Evolutionary conservation across 2,113 vertebrate species (phyloP).

Genomic region (Rattus rattus): DNA sequence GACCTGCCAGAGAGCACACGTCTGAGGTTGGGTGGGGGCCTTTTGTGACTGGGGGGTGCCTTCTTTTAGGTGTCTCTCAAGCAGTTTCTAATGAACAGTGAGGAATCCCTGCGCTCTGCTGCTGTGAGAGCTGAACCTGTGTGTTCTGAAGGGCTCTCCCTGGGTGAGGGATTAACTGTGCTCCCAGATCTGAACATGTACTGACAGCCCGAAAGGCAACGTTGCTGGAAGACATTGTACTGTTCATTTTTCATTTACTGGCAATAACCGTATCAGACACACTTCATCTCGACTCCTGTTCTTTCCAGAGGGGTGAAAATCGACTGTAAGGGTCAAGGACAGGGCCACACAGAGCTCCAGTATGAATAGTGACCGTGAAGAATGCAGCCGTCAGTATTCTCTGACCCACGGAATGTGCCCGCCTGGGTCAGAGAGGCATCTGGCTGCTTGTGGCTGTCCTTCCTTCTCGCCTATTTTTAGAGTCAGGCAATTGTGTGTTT

Average conservation of each 20-base stretch:
- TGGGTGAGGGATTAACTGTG: background rate
- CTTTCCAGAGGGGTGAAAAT: background rate
- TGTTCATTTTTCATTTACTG: background rate
- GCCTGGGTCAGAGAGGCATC: background rate
- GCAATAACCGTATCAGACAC: background rate
- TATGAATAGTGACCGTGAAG: background rate
- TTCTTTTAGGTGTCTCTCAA: background rate
- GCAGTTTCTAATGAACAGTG: constrained; percentile 3
- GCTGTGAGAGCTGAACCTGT: background rate
- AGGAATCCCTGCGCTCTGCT: background rate
- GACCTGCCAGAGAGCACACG: background rate
- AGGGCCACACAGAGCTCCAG: background rate
- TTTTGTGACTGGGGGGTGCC: background rate
- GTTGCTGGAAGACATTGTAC: background rate
- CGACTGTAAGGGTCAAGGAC: background rate
- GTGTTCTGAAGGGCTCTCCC: background rate
- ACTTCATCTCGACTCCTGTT: background rate
- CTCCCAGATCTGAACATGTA: background rate
- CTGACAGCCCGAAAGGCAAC: background rate
- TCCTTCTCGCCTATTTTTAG: constrained; percentile 11
- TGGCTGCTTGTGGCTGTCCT: background rate
- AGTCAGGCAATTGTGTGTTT: background rate
- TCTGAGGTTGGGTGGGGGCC: background rate
- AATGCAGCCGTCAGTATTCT: background rate
- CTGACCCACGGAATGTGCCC: background rate